Evolutionary conservation across 2,888 invertebrate genomes (phyloP).

Genomic region (Tanypteryx hageni): DNA sequence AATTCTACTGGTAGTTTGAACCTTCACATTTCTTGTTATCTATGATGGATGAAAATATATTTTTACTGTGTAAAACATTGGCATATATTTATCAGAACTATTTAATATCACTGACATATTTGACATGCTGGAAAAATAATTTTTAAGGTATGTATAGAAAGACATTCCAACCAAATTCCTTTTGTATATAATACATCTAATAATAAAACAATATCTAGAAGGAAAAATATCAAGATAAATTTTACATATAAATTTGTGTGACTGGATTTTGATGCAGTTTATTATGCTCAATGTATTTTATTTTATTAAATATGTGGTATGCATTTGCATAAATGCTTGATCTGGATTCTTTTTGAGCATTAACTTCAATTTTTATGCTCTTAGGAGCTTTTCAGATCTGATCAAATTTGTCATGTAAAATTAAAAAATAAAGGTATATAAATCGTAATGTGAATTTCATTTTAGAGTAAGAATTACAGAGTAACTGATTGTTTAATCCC

Average conservation of each 20-base stretch:
- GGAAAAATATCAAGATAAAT: background rate
- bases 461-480: background rate
- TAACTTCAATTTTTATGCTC: slow-evolving; percentile 19
- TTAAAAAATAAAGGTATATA: slow-evolving; percentile 33
- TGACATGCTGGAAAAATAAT: background rate
- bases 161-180: slow-evolving; percentile 24
- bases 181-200: background rate
- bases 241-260: background rate
- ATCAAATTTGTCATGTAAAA: slow-evolving; percentile 21
- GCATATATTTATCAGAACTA: slow-evolving; percentile 34
- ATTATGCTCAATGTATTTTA: slow-evolving; percentile 35
- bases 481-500: too few species aligned
- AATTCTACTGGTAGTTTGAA: slow-evolving; percentile 7
- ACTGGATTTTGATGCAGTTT: background rate
- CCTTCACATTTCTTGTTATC: slow-evolving; percentile 45
- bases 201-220: background rate
- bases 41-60: slow-evolving; percentile 29
- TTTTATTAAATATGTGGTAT: background rate
- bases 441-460: background rate
- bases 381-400: background rate
- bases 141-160: background rate
- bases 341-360: background rate
- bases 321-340: slow-evolving; percentile 12
- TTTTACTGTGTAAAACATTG: slow-evolving; percentile 53
- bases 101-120: slow-evolving; percentile 15